A percentile compares a stretch with the other conserved stretches of the same genome.
phyloP scores from a whole-genome alignment of 1,140 invertebrate species.

The Oscheius sp. region DNA sequence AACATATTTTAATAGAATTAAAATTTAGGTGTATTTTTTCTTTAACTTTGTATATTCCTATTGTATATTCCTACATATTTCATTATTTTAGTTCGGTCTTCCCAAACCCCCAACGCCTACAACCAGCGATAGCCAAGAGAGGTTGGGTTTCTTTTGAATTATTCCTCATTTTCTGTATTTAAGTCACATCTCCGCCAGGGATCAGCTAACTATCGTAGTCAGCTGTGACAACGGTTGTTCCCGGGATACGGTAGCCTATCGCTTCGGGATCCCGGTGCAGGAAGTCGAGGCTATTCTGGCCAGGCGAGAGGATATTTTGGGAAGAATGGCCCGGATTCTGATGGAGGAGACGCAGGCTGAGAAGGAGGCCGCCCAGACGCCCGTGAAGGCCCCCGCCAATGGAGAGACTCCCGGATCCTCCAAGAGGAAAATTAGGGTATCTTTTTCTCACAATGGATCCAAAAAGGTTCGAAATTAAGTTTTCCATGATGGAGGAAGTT shows the following conservation, averaged over 20 bases:
- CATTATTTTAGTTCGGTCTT: background rate
- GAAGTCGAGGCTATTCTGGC: background rate
- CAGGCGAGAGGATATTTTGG: background rate
- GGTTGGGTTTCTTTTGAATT: too few relatives aligned
- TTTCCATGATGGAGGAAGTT: too few relatives aligned
- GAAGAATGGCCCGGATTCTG: background rate
- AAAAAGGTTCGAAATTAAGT: background rate
- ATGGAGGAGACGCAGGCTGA: background rate
- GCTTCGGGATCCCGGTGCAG: background rate
- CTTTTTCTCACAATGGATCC: background rate
- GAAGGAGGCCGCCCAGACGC: background rate
- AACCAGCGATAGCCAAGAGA: too few relatives aligned
- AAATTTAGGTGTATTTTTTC: too few relatives aligned
- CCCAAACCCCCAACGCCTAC: background rate
- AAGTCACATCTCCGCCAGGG: background rate
- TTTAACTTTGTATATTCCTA: too few relatives aligned
- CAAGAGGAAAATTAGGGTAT: slow-evolving; percentile 1
- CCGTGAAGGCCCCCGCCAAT: background rate
- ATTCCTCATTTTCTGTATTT: too few relatives aligned
- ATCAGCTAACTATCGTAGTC: background rate
- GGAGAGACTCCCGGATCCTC: background rate
- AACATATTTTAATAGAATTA: too few relatives aligned
- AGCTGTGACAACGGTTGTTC: background rate
- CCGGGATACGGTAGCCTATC: background rate
- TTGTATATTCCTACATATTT: background rate